A percentile compares a stretch with the other conserved stretches of the same genome.
Evolutionary conservation across 1,140 invertebrate species (phyloP).

Genomic region (Stegodyphus dumicola): DNA sequence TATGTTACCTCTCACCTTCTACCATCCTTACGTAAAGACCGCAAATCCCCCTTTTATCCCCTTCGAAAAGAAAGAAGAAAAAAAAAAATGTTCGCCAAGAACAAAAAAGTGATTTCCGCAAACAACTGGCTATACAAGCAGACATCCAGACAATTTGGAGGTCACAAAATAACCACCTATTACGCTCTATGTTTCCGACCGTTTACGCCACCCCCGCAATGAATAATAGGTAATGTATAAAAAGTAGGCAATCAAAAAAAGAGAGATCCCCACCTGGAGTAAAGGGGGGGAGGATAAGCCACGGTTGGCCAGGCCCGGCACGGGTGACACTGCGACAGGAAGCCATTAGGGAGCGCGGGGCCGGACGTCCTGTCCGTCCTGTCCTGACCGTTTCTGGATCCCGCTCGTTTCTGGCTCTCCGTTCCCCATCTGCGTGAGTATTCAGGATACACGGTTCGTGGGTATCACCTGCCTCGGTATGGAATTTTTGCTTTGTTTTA

Average conservation of each 20-base stretch:
- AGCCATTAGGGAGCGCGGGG: constrained; percentile 24
- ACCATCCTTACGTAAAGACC: too few relatives aligned
- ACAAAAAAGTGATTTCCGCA: constrained; percentile 36
- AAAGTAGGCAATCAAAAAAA: constrained; percentile 23
- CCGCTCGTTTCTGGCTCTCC: not conserved
- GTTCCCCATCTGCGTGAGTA: constrained; percentile 30
- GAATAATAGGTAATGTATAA: constrained; percentile 22
- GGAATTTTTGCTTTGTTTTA: not conserved
- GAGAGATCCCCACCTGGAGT: constrained; percentile 21
- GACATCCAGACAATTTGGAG: constrained; percentile 43
- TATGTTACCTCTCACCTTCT: too few relatives aligned
- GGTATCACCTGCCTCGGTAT: constrained; percentile 45
- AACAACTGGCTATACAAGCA: constrained; percentile 20
- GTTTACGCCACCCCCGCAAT: constrained; percentile 42
- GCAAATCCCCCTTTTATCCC: too few relatives aligned
- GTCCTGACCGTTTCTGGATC: constrained; percentile 22
- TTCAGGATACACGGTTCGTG: constrained; percentile 44
- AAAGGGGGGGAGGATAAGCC: constrained; percentile 1
- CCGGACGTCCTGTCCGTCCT: constrained; percentile 20
- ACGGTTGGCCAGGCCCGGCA: constrained; percentile 31
- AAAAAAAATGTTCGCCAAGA: not conserved
- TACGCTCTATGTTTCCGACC: constrained; percentile 41
- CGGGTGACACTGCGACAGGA: constrained; percentile 50
- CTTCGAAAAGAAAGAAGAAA: not conserved
- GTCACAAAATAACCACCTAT: constrained; percentile 57